phyloP scores from a whole-genome alignment of 2,797 vertebrate species.

The Spinus pinus region DNA sequence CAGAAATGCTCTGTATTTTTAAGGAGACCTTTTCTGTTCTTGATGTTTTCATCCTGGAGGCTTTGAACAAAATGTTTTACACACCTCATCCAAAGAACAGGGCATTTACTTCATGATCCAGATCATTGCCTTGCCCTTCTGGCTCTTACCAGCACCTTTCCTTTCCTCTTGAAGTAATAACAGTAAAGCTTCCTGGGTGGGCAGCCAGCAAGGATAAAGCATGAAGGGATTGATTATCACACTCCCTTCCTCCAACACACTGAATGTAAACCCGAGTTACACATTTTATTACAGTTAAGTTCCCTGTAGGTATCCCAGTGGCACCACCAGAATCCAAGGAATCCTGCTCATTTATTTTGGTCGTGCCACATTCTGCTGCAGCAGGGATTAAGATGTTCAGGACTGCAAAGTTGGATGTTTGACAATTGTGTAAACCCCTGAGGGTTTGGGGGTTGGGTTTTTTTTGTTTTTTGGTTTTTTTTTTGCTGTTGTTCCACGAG shows the following conservation, averaged over 20 bases:
- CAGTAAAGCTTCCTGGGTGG: slow-evolving; percentile 60
- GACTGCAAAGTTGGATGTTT: slow-evolving; percentile 50
- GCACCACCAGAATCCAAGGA: not conserved
- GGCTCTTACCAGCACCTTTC: slow-evolving; percentile 71
- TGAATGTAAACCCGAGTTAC: slow-evolving; percentile 28
- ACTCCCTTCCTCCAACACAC: not conserved
- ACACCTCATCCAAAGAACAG: slow-evolving; percentile 73
- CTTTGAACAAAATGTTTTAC: slow-evolving; percentile 74
- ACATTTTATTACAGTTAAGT: not conserved
- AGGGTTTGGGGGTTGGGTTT: not conserved
- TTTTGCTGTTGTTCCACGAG: slow-evolving; percentile 8
- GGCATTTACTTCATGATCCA: slow-evolving; percentile 62
- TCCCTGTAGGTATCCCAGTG: not conserved
- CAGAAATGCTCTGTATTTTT: slow-evolving; percentile 57
- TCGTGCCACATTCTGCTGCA: slow-evolving; percentile 18
- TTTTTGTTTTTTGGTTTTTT: not conserved
- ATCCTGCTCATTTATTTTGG: not conserved
- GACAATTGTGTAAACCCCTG: slow-evolving; percentile 23
- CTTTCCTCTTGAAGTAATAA: slow-evolving; percentile 63
- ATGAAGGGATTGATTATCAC: slow-evolving; percentile 7
- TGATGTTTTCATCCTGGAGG: slow-evolving; percentile 72
- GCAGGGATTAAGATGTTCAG: slow-evolving; percentile 48
- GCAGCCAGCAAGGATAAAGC: slow-evolving; percentile 55
- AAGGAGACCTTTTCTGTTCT: slow-evolving; percentile 54
- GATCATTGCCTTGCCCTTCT: slow-evolving; percentile 70